Evolutionary conservation across 2,888 invertebrate genomes (phyloP).

Genomic region (Eurytoma adleriae): DNA sequence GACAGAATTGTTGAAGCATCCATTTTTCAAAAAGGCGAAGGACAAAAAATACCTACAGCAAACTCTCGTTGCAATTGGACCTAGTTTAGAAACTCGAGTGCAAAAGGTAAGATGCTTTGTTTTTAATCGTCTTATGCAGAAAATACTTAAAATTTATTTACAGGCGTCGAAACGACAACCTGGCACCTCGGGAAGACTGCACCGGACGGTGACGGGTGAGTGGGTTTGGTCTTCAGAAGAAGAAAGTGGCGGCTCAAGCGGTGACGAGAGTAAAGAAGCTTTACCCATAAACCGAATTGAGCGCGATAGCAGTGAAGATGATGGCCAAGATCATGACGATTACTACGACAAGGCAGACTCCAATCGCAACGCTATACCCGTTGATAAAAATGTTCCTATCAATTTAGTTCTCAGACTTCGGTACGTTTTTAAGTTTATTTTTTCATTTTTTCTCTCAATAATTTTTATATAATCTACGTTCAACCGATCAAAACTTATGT

Average conservation of each 20-base stretch:
- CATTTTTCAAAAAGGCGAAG: slow-evolving; percentile 98
- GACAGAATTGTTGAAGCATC: slow-evolving; percentile 95
- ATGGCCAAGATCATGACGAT: slow-evolving; percentile 71
- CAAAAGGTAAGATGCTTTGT: slow-evolving; percentile 83
- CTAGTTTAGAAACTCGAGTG: slow-evolving; percentile 92
- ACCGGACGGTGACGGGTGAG: slow-evolving; percentile 96
- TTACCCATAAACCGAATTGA: slow-evolving; percentile 77
- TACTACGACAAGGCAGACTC: slow-evolving; percentile 68
- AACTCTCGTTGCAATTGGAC: slow-evolving; percentile 90
- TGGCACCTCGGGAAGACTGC: slow-evolving; percentile 85
- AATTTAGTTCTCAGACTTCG: slow-evolving; percentile 94
- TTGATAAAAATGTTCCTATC: slow-evolving; percentile 78
- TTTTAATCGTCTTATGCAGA: no score
- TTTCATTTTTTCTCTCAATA: slow-evolving; percentile 53
- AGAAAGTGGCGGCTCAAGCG: slow-evolving; percentile 81
- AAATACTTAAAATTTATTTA: background rate
- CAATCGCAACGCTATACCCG: slow-evolving; percentile 67
- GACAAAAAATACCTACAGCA: slow-evolving; percentile 92
- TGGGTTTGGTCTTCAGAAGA: slow-evolving; percentile 99
- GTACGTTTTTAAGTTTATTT: slow-evolving; percentile 71
- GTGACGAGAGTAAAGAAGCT: slow-evolving; percentile 76
- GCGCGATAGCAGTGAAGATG: slow-evolving; percentile 75
- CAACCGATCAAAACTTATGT: no score
- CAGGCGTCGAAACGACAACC: slow-evolving; percentile 88
- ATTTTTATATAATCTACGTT: slow-evolving; percentile 2